Evolutionary conservation across 2,888 invertebrate genomes (phyloP).

Genomic region (Leucophenga montana): DNA sequence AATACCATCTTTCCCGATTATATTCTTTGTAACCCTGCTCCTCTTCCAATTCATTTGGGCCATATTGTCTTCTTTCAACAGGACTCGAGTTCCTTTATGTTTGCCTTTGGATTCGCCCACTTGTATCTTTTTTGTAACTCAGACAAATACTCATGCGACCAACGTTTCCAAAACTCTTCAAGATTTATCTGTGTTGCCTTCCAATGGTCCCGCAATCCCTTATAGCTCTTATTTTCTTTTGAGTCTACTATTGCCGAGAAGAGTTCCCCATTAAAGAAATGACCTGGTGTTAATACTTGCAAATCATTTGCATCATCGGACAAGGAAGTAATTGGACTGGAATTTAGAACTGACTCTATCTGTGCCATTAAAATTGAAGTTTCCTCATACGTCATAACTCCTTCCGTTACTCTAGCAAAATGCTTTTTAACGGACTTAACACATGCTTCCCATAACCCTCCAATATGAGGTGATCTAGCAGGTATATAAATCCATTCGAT

Average conservation of each 20-base stretch:
- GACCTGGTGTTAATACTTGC: constrained; percentile 19
- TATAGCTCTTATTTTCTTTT: constrained; percentile 20
- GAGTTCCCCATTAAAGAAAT: constrained; percentile 31
- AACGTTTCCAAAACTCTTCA: constrained; percentile 18
- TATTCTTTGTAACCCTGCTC: neutral
- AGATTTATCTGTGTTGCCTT: constrained; percentile 22
- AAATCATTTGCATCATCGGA: constrained; percentile 32
- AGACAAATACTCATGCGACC: constrained; percentile 28
- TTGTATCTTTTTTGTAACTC: constrained; percentile 32
- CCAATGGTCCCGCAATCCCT: constrained; percentile 30
- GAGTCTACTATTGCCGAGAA: constrained; percentile 24
- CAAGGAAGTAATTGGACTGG: constrained; percentile 29
- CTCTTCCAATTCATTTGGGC: no score
- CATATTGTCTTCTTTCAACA: constrained; percentile 29
- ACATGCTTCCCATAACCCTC: no score
- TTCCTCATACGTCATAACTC: neutral
- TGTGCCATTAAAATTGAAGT: constrained; percentile 26
- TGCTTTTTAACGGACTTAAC: neutral
- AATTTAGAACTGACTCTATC: constrained; percentile 32
- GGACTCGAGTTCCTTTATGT: constrained; percentile 3
- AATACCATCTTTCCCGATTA: constrained; percentile 30
- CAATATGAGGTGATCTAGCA: no score
- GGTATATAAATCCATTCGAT: no score
- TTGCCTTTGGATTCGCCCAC: constrained; percentile 8
- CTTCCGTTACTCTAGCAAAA: neutral